Evolutionary conservation across 2,113 vertebrate genomes (phyloP).

Genomic region (Philantomba maxwellii): DNA sequence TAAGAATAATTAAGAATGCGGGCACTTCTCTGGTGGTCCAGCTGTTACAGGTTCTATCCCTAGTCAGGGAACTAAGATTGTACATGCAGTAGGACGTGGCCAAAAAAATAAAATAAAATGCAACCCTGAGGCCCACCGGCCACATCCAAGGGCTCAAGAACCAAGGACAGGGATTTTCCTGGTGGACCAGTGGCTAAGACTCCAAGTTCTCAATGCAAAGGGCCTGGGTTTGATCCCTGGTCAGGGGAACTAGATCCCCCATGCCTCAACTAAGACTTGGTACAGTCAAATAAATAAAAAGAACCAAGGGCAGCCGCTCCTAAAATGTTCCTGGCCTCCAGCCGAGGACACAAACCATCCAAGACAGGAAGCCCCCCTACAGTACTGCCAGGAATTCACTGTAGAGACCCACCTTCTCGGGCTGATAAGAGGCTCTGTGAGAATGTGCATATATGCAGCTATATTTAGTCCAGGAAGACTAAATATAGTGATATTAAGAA

Average conservation of each 20-base stretch:
- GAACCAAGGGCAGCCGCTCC: not conserved
- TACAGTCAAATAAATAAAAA: not conserved
- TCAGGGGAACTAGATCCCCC: not conserved
- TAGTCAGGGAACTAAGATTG: not conserved
- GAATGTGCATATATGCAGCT: accelerated
- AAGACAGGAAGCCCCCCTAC: not conserved
- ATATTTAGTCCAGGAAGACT: not conserved
- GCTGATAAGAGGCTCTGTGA: not conserved
- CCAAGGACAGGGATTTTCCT: not conserved
- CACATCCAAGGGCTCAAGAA: not conserved
- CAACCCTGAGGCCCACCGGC: not conserved
- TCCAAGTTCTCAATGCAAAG: not conserved
- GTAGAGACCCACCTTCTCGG: not conserved
- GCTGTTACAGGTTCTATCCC: not conserved
- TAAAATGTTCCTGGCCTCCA: accelerated
- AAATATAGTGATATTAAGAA: not conserved
- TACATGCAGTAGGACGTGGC: not conserved
- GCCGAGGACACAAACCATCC: not conserved
- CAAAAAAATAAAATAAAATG: not conserved
- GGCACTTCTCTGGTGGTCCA: not conserved
- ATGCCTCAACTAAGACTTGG: not conserved
- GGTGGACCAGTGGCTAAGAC: not conserved
- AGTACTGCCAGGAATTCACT: not conserved
- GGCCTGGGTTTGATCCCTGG: not conserved
- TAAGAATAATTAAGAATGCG: not conserved